Base-by-base conservation (phyloP, 2,797 vertebrate species). In the Clarias platycephalus region DNA sequence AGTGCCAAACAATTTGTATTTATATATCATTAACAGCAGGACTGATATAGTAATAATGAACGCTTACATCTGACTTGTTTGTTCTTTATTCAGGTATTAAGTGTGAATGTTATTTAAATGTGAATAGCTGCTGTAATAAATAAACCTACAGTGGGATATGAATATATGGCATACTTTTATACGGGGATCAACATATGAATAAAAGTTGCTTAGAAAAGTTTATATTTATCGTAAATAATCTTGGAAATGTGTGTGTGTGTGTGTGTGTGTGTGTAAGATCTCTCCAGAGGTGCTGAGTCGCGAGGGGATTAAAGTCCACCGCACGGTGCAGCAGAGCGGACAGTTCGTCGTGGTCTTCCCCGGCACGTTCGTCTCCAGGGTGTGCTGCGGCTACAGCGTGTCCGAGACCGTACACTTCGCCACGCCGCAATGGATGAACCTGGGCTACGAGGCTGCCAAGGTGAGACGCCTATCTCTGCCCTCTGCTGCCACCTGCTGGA, bases 381-480 rank as follows among this genome's bases (percentile, higher is more conserved):
- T 99, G 90, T 98, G 98, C 94, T 99, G 97, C 86, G 98, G 98
- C 91, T 99, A 99, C 94, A 99, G 97, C 87, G 98, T 99, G 91
- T 99, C 98, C 0, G 98, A 99, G 95, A 98, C 97, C 1, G 98
- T 99, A 94, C 97, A 99, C 96, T 99, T 99, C 90, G 98, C 97
- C 93, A 99, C 97, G 87, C 97, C 97, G 88, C 97, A 98, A 95
- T 99, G 98, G 98, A 97, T 98, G 92, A 97, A 97, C 88, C 96
- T 97, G 95, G 98, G 97, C 87, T 99, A 98, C 89, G 96, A 97
- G 95, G 97, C 97, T 55, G 96, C 98, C 90, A 98, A 99, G 97
- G 98, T 99, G 91, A 94, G 95, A 24, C 68, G 0, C 3, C 6
- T 22, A 16, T 86, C 81, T 68, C 78, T 16, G 20, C 44, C 24